These are phyloP conservation scores for Plebejus argus DNA, from an alignment of 2,888 invertebrate species.

Conservation along the genomic window DNA sequence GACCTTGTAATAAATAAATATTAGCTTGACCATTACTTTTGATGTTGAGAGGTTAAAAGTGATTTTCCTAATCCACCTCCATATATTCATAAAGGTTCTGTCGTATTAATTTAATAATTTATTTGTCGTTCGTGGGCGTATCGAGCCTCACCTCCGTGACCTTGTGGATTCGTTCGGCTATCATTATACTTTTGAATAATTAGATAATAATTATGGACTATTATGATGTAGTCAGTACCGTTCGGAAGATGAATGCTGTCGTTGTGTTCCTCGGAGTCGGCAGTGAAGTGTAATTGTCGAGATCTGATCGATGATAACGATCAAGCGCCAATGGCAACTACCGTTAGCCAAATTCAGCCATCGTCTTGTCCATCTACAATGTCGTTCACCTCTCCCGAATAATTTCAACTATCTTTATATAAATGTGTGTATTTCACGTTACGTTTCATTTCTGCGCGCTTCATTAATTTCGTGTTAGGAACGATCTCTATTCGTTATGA, in stretches of 20 bases:
- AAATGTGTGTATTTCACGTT: conserved; percentile 41
- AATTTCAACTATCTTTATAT: conserved; percentile 45
- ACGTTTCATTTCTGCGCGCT: conserved; percentile 23
- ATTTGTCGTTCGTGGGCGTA: conserved; percentile 13
- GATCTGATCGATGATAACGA: conserved; percentile 79
- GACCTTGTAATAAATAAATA: background rate
- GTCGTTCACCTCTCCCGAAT: conserved; percentile 61
- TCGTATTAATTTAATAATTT: conserved; percentile 24
- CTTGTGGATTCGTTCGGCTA: conserved; percentile 12
- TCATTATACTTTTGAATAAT: conserved; percentile 19
- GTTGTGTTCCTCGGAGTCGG: conserved; percentile 58
- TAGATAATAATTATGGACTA: conserved; percentile 2
- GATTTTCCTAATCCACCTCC: conserved; percentile 11
- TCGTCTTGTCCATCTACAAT: conserved; percentile 58
- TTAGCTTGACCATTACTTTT: background rate
- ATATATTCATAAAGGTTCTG: conserved; percentile 9
- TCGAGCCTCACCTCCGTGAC: conserved; percentile 23
- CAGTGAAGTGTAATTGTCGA: conserved; percentile 71
- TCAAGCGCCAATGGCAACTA: conserved; percentile 55
- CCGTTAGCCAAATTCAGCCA: conserved; percentile 78
- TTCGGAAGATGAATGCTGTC: background rate
- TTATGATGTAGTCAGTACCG: conserved; percentile 7
- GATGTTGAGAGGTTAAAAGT: conserved; percentile 4
- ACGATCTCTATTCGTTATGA: conserved; percentile 59
- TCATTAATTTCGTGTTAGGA: conserved; percentile 32